A percentile compares a stretch with the other conserved stretches of the same genome.
phyloP scores from a whole-genome alignment of 1,140 invertebrate genomes.

The Theocolax elegans region DNA sequence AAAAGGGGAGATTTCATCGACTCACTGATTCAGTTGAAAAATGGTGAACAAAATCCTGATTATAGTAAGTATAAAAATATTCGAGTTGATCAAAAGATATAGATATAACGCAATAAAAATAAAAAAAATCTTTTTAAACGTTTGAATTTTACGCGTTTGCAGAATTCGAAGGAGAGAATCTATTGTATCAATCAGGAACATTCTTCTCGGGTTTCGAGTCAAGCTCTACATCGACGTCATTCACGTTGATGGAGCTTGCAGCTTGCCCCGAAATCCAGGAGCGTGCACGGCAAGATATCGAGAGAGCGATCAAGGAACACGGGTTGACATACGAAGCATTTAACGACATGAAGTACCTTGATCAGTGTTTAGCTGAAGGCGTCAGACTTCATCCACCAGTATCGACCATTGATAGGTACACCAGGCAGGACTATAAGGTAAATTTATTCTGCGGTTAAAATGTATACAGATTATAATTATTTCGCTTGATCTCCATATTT shows the following conservation, averaged over 20 bases:
- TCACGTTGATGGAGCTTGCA: conserved; percentile 64
- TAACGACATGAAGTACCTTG: conserved; percentile 59
- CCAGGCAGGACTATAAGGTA: conserved; percentile 63
- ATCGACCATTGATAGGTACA: conserved; percentile 68
- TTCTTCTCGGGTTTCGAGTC: conserved; percentile 72
- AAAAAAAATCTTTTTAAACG: not conserved
- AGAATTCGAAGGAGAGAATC: conserved; percentile 56
- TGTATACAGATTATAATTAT: too few species aligned
- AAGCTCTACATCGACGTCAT: conserved; percentile 66
- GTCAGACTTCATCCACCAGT: conserved; percentile 72
- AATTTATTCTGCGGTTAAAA: not conserved
- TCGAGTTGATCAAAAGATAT: not conserved
- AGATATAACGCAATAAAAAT: not conserved
- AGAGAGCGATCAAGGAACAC: conserved; percentile 58
- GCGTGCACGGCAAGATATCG: conserved; percentile 71
- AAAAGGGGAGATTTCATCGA: conserved; percentile 63
- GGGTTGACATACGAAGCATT: conserved; percentile 56
- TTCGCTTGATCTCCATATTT: too few species aligned
- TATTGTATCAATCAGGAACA: conserved; percentile 53
- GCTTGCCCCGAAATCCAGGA: conserved; percentile 55
- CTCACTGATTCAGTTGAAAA: conserved; percentile 58
- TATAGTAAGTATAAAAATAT: conserved; percentile 51
- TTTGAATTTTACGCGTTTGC: conserved; percentile 11
- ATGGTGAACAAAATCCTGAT: conserved; percentile 53
- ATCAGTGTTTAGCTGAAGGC: conserved; percentile 56